Evolutionary conservation across 2,113 vertebrate genomes (phyloP), one percentile per base, ranked within the genome.

Genomic region (Ailuropoda melanoleuca): DNA sequence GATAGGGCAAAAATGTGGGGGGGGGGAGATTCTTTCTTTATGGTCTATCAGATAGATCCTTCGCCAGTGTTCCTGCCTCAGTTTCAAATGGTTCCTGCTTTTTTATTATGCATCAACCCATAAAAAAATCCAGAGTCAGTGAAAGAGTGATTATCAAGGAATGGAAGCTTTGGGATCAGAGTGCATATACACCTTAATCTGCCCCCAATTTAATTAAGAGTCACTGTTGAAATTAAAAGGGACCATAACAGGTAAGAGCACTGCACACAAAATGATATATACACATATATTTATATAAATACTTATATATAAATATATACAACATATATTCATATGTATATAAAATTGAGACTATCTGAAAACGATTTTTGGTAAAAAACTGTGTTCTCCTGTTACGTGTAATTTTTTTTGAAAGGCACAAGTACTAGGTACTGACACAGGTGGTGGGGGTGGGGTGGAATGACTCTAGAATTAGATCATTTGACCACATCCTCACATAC

Each of bases 161-260:
- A 93, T 58, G 46, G 21, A 87, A 62, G 77, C 17, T 95, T 85
- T 23, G 34, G 53, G 29, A 84, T 88, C 72, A 84, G 46, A 93
- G 68, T 56, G 2, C 23, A 70, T 12, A 39, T 17, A 11, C 39
- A 66, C 19, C 84, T 87, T 50, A 90, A 84, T 43, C 26, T 50
- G 62, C 3, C 26, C 19, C 90, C 37, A 80, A 83, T 19, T 92
- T 81, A 34, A 90, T 39, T 89, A 97, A 64, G 37, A 92, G 64
- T 83, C 84, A 50, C 56, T n/a, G 43, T 48, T 4, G 19, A 93
- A 96, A 91, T 95, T 89, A 86, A 96, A 78, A 82, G 60, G 11
- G 43, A 94, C 68, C 34, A 66, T 50, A 50, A 91, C 96, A 94
- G 17, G 34, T 91, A 86, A 88, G 75, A 74, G n/a, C 48, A 87